Conservation (phyloP, 2,888 invertebrate genomes). For the Synergus umbraculus region DNA sequence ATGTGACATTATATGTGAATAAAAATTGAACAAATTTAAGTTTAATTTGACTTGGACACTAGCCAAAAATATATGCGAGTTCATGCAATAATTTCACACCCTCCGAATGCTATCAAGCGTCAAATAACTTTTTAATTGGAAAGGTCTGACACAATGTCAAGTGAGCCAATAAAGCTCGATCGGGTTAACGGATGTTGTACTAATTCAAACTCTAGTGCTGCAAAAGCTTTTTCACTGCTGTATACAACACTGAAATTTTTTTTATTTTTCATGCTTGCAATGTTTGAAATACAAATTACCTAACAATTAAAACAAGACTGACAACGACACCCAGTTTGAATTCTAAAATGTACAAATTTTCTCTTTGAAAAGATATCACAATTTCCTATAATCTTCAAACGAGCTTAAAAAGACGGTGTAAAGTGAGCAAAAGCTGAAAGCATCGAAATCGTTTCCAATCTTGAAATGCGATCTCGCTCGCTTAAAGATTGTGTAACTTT, state of each 20-base stretch:
- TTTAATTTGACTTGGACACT: not conserved
- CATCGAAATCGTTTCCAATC: not conserved
- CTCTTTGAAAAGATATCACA: too few species aligned
- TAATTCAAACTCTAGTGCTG: constrained; percentile 5
- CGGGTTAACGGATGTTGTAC: constrained; percentile 17
- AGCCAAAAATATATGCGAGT: constrained; percentile 14
- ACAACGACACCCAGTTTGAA: not conserved
- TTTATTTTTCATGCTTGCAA: too few species aligned
- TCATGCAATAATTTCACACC: constrained; percentile 32
- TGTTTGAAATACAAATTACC: too few species aligned
- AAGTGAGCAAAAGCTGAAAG: not conserved
- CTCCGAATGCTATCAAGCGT: constrained; percentile 26
- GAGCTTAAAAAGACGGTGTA: not conserved
- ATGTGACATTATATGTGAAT: not conserved
- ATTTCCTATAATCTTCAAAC: too few species aligned
- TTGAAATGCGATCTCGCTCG: not conserved
- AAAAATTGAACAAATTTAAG: constrained; percentile 6
- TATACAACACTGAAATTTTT: not conserved
- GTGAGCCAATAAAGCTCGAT: constrained; percentile 36
- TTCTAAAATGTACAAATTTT: too few species aligned
- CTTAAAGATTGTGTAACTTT: not conserved
- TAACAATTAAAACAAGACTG: not conserved
- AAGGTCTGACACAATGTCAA: constrained; percentile 24
- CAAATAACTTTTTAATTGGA: constrained; percentile 40
- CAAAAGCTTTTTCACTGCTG: not conserved